Base-by-base conservation (phyloP, 2,113 vertebrate genomes). In the Mionectes macconnelli region DNA sequence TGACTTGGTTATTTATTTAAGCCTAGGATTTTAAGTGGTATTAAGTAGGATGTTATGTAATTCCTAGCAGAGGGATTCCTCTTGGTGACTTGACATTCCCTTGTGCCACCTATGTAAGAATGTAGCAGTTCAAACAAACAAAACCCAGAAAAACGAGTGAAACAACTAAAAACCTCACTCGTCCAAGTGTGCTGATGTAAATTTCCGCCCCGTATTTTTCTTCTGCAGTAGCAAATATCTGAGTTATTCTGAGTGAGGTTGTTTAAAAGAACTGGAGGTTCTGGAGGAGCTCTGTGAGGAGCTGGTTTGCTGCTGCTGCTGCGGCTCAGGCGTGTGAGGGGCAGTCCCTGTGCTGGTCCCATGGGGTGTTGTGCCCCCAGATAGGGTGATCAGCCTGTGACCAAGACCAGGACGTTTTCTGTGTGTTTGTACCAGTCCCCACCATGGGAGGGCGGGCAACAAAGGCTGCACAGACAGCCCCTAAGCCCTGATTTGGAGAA, bases 351-450 rank as follows among this genome's bases (percentile, higher is more conserved):
- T 37, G 1, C 2, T 31, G 53, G 35, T 66, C 52, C 40, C 24
- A 1, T n/a, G 4, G 24, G 33, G 8, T 2, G 4, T 11, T 39
- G 33, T 55, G n/a, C 33, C 24, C 17, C 12, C 17, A 4, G 3
- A 31, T 7, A 2, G 30, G 12, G 18, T 9, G 30, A 8, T 8
- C 1, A 2, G 53, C 25, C 55, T 33, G 27, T 1, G 1, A 19
- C 30, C 13, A 2, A 30, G 35, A n/a, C n/a, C n/a, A n/a, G n/a
- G 31, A 20, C 0, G 0, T 14, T 50, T 56, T 25, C 49, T 20
- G 1, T 2, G 12, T n/a, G n/a, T n/a, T n/a, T n/a, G n/a, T n/a
- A 30, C 17, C 1, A 2, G 21, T 15, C 9, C 3, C 37, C 28
- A 0, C 8, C 33, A 8, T 11, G 42, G 20, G 13, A 21, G 17